These are phyloP conservation scores for Microcebus griseorufus DNA, from an alignment of 2,113 vertebrate species.

Conservation along the genomic window DNA sequence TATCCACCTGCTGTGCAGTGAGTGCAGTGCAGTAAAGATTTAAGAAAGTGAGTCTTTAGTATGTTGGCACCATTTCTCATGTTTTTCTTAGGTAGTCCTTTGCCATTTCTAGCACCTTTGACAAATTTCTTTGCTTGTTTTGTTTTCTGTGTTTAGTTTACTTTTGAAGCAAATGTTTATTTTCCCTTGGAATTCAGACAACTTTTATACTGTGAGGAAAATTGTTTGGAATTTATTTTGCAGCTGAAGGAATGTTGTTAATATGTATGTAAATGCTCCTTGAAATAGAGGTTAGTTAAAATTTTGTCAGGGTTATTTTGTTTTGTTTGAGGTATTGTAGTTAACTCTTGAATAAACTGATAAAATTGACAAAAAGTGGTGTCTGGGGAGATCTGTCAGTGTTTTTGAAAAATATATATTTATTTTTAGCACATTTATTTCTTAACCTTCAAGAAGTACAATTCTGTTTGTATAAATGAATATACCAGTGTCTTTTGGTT, in stretches of 20 bases:
- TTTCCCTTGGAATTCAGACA: constrained; percentile 14
- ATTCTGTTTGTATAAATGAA: not conserved
- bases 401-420: constrained; percentile 23
- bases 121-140: not conserved
- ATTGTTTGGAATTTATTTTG: constrained; percentile 39
- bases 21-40: not conserved
- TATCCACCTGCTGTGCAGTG: not conserved
- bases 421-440: not conserved
- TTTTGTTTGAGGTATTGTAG: constrained; percentile 27
- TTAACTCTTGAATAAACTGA: constrained; percentile 20
- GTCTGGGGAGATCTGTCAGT: not conserved
- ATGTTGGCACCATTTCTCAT: not conserved
- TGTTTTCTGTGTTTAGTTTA: constrained; percentile 48
- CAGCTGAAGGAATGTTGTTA: not conserved
- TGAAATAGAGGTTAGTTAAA: not conserved
- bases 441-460: not conserved
- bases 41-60: not conserved
- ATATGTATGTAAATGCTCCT: not conserved
- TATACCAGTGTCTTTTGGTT: constrained; percentile 31
- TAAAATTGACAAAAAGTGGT: constrained; percentile 16
- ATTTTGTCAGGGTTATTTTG: constrained; percentile 19
- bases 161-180: constrained; percentile 35
- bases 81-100: not conserved
- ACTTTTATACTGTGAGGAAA: not conserved
- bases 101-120: not conserved